Evolutionary conservation across 2,113 vertebrate genomes (phyloP).

Genomic region (Morphnarchus princeps): DNA sequence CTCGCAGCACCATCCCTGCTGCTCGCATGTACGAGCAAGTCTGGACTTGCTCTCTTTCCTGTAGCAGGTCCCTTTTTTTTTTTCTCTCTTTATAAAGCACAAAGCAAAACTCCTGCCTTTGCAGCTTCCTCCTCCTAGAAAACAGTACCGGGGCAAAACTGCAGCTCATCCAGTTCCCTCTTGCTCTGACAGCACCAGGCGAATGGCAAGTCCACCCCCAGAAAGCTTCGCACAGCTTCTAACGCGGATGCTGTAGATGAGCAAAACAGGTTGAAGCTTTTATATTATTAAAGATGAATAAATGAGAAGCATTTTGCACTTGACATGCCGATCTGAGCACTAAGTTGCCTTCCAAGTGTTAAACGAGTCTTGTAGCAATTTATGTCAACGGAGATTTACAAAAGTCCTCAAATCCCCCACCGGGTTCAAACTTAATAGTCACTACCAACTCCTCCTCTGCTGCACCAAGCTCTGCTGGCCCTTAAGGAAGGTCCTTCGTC

Average conservation of each 20-base stretch:
- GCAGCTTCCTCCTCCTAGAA: background rate
- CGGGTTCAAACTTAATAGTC: background rate
- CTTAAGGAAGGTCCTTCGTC: background rate
- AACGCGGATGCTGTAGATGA: background rate
- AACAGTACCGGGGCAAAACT: rapidly evolving
- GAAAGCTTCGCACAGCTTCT: background rate
- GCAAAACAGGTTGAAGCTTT: background rate
- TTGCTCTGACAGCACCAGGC: background rate
- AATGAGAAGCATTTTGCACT: background rate
- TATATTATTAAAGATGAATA: background rate
- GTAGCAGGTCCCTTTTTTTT: background rate
- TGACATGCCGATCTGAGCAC: background rate
- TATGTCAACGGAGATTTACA: background rate
- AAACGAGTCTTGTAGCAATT: background rate
- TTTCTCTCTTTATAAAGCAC: background rate
- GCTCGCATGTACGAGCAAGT: background rate
- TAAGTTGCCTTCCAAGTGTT: rapidly evolving
- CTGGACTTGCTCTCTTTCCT: background rate
- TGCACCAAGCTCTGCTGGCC: background rate
- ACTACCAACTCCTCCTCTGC: background rate
- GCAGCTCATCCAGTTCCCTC: background rate
- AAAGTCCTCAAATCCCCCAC: background rate
- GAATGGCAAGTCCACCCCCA: background rate
- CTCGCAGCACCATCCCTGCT: background rate
- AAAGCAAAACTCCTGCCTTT: background rate